Base-by-base conservation (phyloP, 2,113 vertebrate species). In the Tachysurus fulvidraco region DNA sequence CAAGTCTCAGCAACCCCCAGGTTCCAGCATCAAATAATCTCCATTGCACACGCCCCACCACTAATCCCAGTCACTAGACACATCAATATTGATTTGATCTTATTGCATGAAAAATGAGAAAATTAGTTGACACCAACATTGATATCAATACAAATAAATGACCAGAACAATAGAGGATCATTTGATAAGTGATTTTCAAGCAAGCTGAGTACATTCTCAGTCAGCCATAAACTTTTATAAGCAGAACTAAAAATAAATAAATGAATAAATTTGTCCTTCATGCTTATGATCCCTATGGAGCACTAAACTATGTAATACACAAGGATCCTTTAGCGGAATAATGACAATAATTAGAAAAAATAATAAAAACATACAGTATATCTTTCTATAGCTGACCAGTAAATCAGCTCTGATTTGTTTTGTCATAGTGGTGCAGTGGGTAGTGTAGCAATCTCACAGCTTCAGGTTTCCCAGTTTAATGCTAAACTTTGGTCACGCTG, bases 1-100 rank as follows among this genome's bases (percentile, higher is more conserved):
- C 59, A 82, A 81, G 52, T 65, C 65, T 16, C 78, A 81, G 52
- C 77, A 81, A 60, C 67, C 83, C 71, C 86, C 74, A 54, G 46
- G 3, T 55, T n/a, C 50, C 80, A 65, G 28, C 67, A 28, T 60
- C 13, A 86, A 84, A 36, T 81, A 81, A 89, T 87, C 88, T 57
- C 50, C 21, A 69, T 55, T 84, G 64, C 69, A 67, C 60, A 86
- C 60, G 0, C 69, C 83, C 78, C n/a, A 64, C 64, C 64, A 54
- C 44, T 44, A 28, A 86, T 57, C 74, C 44, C 44, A 73, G n/a
- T 73, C 28, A 64, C 28, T 41, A 83, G 44, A 10, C 50, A 55
- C 74, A 78, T 17, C 12, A 14, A 55, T 54, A 5, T 17, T 78
- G 25, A 28, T n/a, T 76, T 52, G 23, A 23, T 52, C 41, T 76